Percentiles rank a stretch among this genome's conserved stretches.
phyloP scores from a whole-genome alignment of 2,113 vertebrate species.

The Morone saxatilis region DNA sequence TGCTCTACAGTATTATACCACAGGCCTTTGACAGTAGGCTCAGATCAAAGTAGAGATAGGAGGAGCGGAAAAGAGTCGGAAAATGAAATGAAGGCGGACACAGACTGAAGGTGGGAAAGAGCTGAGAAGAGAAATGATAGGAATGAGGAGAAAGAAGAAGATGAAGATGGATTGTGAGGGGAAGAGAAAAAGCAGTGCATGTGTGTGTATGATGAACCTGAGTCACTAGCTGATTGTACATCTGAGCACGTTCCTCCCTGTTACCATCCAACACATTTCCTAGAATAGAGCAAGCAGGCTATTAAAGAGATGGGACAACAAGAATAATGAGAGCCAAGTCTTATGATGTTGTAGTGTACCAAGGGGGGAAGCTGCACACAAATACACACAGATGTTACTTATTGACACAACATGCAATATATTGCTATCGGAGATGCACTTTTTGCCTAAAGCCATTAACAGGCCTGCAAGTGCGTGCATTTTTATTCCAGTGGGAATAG shows the following conservation, averaged over 20 bases:
- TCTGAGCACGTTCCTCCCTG: constrained; percentile 48
- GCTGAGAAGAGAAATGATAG: not conserved
- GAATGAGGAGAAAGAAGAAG: constrained; percentile 5
- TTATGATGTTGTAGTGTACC: constrained; percentile 28
- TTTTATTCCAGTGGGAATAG: constrained; percentile 5
- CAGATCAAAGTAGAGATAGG: not conserved
- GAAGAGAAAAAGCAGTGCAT: not conserved
- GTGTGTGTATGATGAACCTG: constrained; percentile 23
- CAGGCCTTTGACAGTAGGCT: constrained; percentile 1
- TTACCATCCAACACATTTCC: constrained; percentile 50
- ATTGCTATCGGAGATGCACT: constrained; percentile 3
- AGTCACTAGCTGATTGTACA: constrained; percentile 54
- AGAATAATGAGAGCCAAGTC: constrained; percentile 24
- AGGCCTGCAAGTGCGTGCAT: constrained; percentile 14
- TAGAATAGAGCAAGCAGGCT: constrained; percentile 43
- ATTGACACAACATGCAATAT: constrained; percentile 42
- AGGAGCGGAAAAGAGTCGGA: not conserved
- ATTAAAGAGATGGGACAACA: constrained; percentile 52
- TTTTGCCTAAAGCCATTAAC: constrained; percentile 34
- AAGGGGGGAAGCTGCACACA: not conserved
- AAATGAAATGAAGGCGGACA: not conserved
- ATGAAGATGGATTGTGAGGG: constrained; percentile 8
- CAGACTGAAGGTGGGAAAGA: not conserved
- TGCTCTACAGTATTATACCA: not conserved
- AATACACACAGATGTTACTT: constrained; percentile 38